These are phyloP conservation scores for Lepidocolaptes lacrymiger DNA, from an alignment of 2,797 vertebrate species.

Conservation along the genomic window DNA sequence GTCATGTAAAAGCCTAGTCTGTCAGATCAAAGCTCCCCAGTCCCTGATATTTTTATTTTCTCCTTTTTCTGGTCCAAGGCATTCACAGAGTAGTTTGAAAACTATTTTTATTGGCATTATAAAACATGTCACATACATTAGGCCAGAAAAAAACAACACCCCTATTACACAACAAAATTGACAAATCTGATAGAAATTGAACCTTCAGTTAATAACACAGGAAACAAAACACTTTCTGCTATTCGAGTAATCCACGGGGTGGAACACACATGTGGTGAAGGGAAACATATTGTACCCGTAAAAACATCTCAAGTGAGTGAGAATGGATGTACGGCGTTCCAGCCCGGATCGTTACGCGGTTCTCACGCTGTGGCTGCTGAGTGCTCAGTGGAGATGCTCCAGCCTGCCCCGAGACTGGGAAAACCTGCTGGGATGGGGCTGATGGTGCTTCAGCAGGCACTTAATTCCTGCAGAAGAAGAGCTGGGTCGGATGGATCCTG, in stretches of 20 bases:
- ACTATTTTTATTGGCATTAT: neutral
- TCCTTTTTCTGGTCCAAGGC: neutral
- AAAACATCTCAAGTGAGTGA: conserved; percentile 9
- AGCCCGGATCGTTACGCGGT: fast-evolving
- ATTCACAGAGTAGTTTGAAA: neutral
- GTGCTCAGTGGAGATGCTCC: neutral
- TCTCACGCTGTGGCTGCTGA: neutral
- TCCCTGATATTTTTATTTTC: neutral
- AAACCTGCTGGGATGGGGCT: neutral
- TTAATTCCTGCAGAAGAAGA: neutral
- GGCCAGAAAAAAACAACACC: neutral
- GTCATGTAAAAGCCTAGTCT: neutral
- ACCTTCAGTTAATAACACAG: conserved; percentile 37
- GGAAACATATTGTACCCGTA: conserved; percentile 21
- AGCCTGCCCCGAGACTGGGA: neutral
- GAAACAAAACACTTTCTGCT: conserved; percentile 25
- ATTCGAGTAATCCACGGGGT: neutral
- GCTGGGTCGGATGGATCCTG: neutral
- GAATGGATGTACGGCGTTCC: neutral
- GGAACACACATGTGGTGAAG: conserved; percentile 32
- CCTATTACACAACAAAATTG: neutral
- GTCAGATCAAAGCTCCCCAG: conserved; percentile 8
- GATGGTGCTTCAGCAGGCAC: neutral
- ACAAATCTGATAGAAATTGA: conserved; percentile 48
- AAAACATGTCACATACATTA: neutral